Evolutionary conservation across 2,888 invertebrate genomes (phyloP), one percentile per base, ranked within the genome.

Genomic region (Eupithecia inturbata): DNA sequence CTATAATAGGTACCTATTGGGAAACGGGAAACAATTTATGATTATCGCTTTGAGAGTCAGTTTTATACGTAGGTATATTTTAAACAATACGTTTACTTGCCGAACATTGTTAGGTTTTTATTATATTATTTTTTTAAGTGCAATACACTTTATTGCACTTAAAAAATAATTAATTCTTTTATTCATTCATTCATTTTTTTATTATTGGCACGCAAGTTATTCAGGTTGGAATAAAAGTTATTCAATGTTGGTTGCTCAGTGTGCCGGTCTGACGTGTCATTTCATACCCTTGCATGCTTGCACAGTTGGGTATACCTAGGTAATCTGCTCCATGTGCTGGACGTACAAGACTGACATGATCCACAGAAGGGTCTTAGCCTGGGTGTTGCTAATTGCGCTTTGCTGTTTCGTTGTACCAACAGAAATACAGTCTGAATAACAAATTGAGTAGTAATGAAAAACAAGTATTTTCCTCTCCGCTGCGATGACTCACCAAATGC

Each of bases 31-130:
- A 66, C 22, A 66, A 26, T 66, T 36, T 19, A 66, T 39, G 33
- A 9, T 33, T 26, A 12, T 66, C 64, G 14, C n/a, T 66, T 66
- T 7, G 22, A 39, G 22, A 39, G 12, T 66, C 39, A 26, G 39
- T 39, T 66, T 39, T 66, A 26, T 39, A 39, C 64, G 64, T 7
- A n/a, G n/a, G n/a, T n/a, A 22, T 39, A 39, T 39, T 66, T 66
- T 14, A 1, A 39, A 66, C 5, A 66, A 63, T 33, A 63, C 33
- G 26, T n/a, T 10, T 49, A 9, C n/a, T 9, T 49, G 22, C 10
- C 12, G 22, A 53, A 53, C 22, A 53, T n/a, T n/a, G n/a, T n/a
- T n/a, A n/a, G n/a, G n/a, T n/a, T n/a, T n/a, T n/a, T n/a, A n/a
- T n/a, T n/a, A n/a, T n/a, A n/a, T n/a, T n/a, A n/a, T n/a, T n/a